Base-by-base conservation (phyloP, 30 jellyfish, hydroid and myxozoan genomes). In the Nemopilema nomurai region DNA sequence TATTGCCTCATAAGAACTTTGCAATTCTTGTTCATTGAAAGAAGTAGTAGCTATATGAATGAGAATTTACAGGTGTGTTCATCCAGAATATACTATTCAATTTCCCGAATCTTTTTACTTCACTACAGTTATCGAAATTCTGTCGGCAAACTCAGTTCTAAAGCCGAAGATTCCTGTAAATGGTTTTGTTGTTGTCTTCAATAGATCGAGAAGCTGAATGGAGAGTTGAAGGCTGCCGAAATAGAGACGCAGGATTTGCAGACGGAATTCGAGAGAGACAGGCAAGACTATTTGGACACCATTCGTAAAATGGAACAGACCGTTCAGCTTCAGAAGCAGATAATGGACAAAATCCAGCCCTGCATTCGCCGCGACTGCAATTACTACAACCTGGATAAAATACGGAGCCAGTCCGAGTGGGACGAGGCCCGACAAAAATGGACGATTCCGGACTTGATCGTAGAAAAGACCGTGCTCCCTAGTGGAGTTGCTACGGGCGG, bases 281-380 rank as follows among this genome's bases (percentile, higher is more conserved):
- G 99, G 49, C 94, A 76, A 77, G 97, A 95, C 69, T 95, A 95
- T 73, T 65, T 95, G 23, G 99, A 95, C 28, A 87, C 97, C 16
- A 95, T 95, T 28, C 96, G 99, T 13, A 90, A 80, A 67, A 71
- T 95, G 89, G 97, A 95, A 63, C 97, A 87, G 74, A 93, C 90
- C 30, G 32, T 95, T 17, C 86, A 84, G 67, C 94, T 95, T 23
- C 99, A 95, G 69, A 79, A 90, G 29, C 96, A 87, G 81, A 90
- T 95, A 24, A 28, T 95, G 66, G 96, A 95, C 65, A 95, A 89
- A 85, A 30, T 95, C 32, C 99, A 95, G 67, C 99, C 99, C 1
- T 87, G 97, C 63, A 78, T 95, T 18, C 93, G 99, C 49, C 88
- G 99, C 25, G 99, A 94, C 76, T 94, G 99, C 52, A 94, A 94